A percentile compares a stretch with the other conserved stretches of the same genome.
Conservation (phyloP, 2,113 vertebrate genomes). For the Protobothrops mucrosquamatus region DNA sequence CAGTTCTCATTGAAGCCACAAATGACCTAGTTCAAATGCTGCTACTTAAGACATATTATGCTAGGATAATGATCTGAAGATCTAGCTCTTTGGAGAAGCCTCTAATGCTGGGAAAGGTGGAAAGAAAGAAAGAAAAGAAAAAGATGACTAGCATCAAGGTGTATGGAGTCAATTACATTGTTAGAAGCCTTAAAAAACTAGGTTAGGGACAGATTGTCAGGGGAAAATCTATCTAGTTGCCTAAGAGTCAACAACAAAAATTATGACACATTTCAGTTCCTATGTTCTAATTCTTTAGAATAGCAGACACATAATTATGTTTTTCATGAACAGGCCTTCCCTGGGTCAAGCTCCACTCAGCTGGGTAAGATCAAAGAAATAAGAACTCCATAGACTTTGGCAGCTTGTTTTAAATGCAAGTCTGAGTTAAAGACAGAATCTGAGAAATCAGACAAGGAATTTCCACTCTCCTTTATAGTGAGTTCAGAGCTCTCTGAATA, state of each 20-base stretch:
- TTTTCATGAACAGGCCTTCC: not conserved
- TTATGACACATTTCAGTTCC: not conserved
- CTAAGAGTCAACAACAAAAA: not conserved
- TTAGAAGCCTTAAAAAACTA: not conserved
- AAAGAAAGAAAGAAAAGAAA: not conserved
- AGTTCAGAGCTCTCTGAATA: not conserved
- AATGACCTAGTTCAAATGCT: not conserved
- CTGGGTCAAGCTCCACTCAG: not conserved
- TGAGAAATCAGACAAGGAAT: not conserved
- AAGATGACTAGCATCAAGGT: not conserved
- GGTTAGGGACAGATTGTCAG: not conserved
- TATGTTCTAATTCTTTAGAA: not conserved
- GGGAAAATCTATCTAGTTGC: not conserved
- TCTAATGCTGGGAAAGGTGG: not conserved
- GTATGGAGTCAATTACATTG: not conserved
- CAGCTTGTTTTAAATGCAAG: not conserved
- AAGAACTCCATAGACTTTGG: not conserved
- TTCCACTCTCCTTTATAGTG: not conserved
- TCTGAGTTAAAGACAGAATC: not conserved
- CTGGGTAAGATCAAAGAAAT: not conserved
- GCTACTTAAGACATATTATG: not conserved
- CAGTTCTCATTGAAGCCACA: not conserved
- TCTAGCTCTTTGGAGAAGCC: not conserved
- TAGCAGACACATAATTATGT: not conserved
- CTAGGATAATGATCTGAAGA: not conserved